Evolutionary conservation across 2,888 invertebrate genomes (phyloP), one percentile per base, ranked within the genome.

Genomic region (Pseudococcus longispinus): DNA sequence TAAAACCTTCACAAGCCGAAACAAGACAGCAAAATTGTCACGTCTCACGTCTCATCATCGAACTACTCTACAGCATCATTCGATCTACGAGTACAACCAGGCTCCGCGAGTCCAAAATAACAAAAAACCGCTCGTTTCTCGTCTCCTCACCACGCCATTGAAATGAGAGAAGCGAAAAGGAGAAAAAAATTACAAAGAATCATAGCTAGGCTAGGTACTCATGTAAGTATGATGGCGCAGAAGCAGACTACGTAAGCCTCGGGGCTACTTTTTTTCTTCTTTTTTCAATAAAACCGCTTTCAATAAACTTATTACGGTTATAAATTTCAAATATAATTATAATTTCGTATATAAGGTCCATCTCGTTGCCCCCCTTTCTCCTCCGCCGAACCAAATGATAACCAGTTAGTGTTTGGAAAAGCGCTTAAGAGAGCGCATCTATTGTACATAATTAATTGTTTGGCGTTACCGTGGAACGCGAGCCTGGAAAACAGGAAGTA

Each of bases 321-420:
- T 84, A 65, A 84, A 84, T 84, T 84, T 84, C 84, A 84, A 84
- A 84, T 84, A 65, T 84, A 84, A 84, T 84, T 84, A 84, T 84
- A 65, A 84, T 84, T 84, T 60, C 37, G 51, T 29, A 60, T 18
- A 65, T n/a, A 29, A 11, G n/a, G 42, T 29, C 26, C 60, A 46
- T n/a, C 84, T 60, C 84, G 26, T 11, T 37, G 23, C 46, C 55
- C 29, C 20, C 29, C 29, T 20, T 11, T 29, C n/a, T 55, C 51
- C 83, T 2, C 46, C n/a, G 20, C 15, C 32, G 4, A 5, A 23
- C 20, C 32, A 42, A 37, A 42, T 77, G 83, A 42, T 55, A 84
- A 84, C 84, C 65, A 84, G 84, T 84, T 84, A 84, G 60, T n/a
- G 60, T 65, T 84, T 65, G 84, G 84, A 84, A 84, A 84, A 84